phyloP scores from a whole-genome alignment of 2,113 vertebrate species.

The Catharus minimus region DNA sequence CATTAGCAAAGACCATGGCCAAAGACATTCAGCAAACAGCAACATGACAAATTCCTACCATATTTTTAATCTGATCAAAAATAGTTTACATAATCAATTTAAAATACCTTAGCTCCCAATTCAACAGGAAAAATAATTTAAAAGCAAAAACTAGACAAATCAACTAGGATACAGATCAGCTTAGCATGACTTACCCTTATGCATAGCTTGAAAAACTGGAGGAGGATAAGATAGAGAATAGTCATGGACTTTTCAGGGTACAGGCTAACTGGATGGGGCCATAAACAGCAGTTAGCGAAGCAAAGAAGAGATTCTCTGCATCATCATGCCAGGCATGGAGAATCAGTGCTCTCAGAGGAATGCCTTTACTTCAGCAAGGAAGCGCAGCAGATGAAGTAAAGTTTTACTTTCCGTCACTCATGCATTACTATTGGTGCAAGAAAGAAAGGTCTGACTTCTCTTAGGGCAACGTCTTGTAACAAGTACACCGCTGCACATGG shows the following conservation, averaged over 20 bases:
- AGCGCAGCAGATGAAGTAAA: not conserved
- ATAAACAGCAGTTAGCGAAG: not conserved
- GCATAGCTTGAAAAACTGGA: not conserved
- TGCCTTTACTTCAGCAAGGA: not conserved
- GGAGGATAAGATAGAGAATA: not conserved
- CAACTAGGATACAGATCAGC: not conserved
- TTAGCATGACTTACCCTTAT: not conserved
- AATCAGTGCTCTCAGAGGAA: not conserved
- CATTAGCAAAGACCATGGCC: not conserved
- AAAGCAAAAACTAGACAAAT: not conserved
- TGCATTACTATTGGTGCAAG: not conserved
- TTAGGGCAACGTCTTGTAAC: not conserved
- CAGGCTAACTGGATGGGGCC: not conserved
- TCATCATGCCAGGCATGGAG: not conserved
- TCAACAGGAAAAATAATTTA: not conserved
- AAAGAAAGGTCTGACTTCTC: not conserved
- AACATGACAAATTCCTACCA: not conserved
- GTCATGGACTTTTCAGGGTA: not conserved
- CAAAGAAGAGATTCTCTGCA: not conserved
- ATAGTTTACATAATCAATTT: not conserved
- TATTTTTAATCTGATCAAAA: not conserved
- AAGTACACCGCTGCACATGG: not conserved
- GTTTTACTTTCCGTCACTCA: not conserved
- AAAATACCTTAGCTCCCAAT: not conserved
- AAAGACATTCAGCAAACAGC: not conserved